phyloP scores from a whole-genome alignment of 1,140 invertebrate species.

The Caenorhabditis tropicalis region DNA sequence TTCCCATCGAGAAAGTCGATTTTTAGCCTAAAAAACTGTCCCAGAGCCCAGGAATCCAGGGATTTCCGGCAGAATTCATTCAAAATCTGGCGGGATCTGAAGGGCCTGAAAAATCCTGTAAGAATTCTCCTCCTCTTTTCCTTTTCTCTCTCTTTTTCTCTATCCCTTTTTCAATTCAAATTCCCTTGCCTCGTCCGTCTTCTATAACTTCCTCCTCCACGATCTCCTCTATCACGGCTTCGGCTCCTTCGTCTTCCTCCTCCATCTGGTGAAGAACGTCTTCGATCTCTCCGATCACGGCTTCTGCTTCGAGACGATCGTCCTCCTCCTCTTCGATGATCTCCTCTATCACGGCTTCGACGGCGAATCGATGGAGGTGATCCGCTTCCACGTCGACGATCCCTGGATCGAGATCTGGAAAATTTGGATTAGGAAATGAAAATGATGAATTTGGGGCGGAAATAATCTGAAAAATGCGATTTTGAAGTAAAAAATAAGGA shows the following conservation, averaged over 20 bases:
- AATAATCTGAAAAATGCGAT: not conserved
- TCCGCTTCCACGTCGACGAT: not conserved
- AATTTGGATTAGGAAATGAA: not conserved
- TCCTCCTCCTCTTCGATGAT: not conserved
- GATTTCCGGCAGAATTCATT: no score
- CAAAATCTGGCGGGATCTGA: no score
- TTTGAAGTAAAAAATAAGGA: no score
- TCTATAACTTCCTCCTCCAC: not conserved
- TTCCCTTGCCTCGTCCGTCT: conserved; percentile 19
- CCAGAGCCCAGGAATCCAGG: no score
- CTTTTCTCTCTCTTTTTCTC: not conserved
- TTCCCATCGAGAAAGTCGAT: no score
- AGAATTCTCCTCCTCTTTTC: not conserved
- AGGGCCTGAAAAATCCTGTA: not conserved
- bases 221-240: not conserved
- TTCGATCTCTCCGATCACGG: not conserved
- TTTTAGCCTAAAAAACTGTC: no score
- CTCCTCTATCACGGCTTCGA: not conserved
- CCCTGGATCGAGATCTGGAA: not conserved
- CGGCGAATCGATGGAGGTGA: no score
- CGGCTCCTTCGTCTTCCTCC: not conserved
- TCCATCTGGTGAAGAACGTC: not conserved
- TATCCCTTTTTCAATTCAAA: not conserved
- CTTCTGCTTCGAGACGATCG: not conserved
- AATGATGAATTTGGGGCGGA: not conserved